These are phyloP conservation scores for Ips typographus DNA, from an alignment of 1,140 invertebrate species.

Conservation along the genomic window DNA sequence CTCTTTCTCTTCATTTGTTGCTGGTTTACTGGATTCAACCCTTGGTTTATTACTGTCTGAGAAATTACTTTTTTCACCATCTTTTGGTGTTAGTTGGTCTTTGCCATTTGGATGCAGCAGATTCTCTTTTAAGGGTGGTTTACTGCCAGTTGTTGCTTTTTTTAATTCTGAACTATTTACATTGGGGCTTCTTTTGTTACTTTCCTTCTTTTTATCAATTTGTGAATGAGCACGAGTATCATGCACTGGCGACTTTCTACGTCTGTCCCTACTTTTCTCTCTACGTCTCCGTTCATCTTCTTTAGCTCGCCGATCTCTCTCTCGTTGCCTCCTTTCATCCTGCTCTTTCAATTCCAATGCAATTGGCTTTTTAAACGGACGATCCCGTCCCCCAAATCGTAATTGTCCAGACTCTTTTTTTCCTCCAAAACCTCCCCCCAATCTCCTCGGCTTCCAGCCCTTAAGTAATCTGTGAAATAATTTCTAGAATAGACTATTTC, in stretches of 20 bases:
- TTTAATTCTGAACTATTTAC: too few species aligned
- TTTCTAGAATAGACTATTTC: background rate
- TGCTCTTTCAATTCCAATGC: slow-evolving; percentile 44
- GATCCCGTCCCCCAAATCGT: slow-evolving; percentile 77
- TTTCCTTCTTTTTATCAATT: too few species aligned
- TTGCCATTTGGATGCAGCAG: too few species aligned
- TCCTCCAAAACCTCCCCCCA: slow-evolving; percentile 87
- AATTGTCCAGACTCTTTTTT: slow-evolving; percentile 86
- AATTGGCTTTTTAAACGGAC: slow-evolving; percentile 72
- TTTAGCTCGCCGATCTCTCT: slow-evolving; percentile 6
- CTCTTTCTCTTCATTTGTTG: too few species aligned
- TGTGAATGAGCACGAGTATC: too few species aligned
- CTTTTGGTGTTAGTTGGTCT: too few species aligned
- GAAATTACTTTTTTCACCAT: too few species aligned
- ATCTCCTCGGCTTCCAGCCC: slow-evolving; percentile 81
- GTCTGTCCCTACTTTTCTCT: slow-evolving; percentile 10
- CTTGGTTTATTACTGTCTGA: too few species aligned
- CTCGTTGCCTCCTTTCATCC: slow-evolving; percentile 31
- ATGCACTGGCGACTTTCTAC: slow-evolving; percentile 11
- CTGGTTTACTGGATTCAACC: too few species aligned
- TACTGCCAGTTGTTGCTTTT: too few species aligned
- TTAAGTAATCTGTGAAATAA: slow-evolving; percentile 53
- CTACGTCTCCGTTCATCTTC: slow-evolving; percentile 14
- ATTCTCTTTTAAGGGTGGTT: too few species aligned
- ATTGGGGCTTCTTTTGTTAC: too few species aligned